Percentiles rank a stretch among this genome's conserved stretches.
phyloP scores from a whole-genome alignment of 2,888 invertebrate species.

The Latrodectus hesperus region DNA sequence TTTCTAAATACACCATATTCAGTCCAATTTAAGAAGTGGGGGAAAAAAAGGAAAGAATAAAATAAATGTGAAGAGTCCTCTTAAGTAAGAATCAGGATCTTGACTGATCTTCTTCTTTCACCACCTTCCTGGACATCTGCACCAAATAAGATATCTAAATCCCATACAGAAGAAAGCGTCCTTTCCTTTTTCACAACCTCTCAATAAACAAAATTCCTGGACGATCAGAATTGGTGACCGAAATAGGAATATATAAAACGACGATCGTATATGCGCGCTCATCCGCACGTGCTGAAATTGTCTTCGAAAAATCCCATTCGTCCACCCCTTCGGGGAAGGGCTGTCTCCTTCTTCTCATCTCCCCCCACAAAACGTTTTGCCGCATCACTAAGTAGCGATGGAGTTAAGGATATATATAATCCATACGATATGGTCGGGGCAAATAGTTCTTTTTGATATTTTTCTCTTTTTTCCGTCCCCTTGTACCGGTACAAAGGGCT shows the following conservation, averaged over 20 bases:
- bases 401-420: constrained; percentile 61
- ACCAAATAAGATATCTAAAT: too few species aligned
- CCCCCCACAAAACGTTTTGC: constrained; percentile 52
- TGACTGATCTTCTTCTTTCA: too few species aligned
- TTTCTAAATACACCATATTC: too few species aligned
- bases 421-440: constrained; percentile 49
- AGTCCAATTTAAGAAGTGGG: too few species aligned
- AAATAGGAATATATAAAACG: constrained; percentile 5
- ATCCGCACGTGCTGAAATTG: constrained; percentile 47
- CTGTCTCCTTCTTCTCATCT: constrained; percentile 18
- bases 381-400: constrained; percentile 54
- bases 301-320: constrained; percentile 15
- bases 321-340: constrained; percentile 8
- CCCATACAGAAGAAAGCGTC: not conserved
- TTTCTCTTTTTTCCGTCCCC: constrained; percentile 21
- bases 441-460: constrained; percentile 15
- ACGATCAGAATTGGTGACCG: not conserved
- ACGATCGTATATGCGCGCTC: not conserved
- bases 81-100: too few species aligned
- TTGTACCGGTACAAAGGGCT: constrained; percentile 43
- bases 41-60: too few species aligned
- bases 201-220: constrained; percentile 15
- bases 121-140: too few species aligned
- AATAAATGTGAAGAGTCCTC: too few species aligned
- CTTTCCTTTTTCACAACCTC: not conserved